Evolutionary conservation across 2,113 vertebrate species (phyloP).

Genomic region (Xiphophorus maculatus): DNA sequence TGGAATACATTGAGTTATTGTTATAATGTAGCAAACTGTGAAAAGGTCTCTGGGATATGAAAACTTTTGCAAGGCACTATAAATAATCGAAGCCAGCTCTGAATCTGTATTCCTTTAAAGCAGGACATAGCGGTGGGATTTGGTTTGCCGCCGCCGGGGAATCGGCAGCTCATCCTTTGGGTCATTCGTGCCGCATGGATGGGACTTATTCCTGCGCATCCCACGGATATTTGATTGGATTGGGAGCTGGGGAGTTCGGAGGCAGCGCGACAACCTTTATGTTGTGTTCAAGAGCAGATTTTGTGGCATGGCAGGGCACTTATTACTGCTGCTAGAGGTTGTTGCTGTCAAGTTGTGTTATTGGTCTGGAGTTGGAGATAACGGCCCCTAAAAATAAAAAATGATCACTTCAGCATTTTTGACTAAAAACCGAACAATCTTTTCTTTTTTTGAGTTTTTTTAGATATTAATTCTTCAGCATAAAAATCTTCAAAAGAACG

Average conservation of each 20-base stretch:
- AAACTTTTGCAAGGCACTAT: neutral
- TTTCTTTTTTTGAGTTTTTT: neutral
- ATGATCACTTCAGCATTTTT: neutral
- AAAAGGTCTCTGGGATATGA: too few species aligned
- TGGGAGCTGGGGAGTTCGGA: conserved; percentile 17
- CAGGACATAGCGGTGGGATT: neutral
- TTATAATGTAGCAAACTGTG: neutral
- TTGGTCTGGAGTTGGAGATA: neutral
- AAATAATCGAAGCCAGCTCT: neutral
- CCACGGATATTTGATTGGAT: conserved; percentile 14
- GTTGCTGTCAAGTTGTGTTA: neutral
- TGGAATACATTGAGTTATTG: neutral
- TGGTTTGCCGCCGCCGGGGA: neutral
- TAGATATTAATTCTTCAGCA: neutral
- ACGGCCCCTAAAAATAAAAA: neutral
- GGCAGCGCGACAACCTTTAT: neutral
- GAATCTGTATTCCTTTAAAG: neutral
- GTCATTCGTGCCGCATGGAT: neutral
- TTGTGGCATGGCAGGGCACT: neutral
- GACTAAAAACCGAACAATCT: neutral
- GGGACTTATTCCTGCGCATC: conserved; percentile 12
- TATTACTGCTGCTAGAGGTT: neutral
- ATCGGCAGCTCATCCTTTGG: neutral
- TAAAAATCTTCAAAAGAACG: neutral
- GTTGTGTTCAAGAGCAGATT: conserved; percentile 7